A percentile compares a stretch with the other conserved stretches of the same genome.
phyloP scores from a whole-genome alignment of 1,140 invertebrate genomes.

The Drosophila hydei region DNA sequence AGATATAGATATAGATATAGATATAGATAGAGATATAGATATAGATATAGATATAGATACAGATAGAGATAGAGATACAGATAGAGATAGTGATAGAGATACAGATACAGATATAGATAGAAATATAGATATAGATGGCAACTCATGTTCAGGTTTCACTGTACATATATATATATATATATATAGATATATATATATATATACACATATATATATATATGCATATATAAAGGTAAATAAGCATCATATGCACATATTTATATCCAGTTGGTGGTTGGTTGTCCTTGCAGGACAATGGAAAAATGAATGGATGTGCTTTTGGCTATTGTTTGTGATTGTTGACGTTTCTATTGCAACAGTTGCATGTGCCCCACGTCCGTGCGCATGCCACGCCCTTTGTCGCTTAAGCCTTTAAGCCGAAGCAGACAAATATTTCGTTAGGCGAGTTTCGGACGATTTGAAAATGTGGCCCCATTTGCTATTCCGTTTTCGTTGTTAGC shows the following conservation, averaged over 20 bases:
- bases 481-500: constrained; percentile 31
- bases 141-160: not conserved
- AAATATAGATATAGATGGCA: too few species aligned
- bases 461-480: too few species aligned
- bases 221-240: not conserved
- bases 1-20: too few species aligned
- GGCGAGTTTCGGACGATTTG: too few species aligned
- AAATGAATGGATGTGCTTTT: constrained; percentile 6
- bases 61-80: too few species aligned
- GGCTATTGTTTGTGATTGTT: constrained; percentile 7
- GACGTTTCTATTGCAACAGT: not conserved
- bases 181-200: not conserved
- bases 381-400: constrained; percentile 2
- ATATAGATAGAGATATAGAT: too few species aligned
- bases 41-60: too few species aligned
- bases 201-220: not conserved
- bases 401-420: not conserved
- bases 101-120: too few species aligned
- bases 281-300: not conserved
- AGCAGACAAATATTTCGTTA: not conserved
- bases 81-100: too few species aligned
- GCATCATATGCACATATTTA: not conserved
- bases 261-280: not conserved
- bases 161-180: not conserved
- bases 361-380: constrained; percentile 3